Conservation (phyloP, 2,113 vertebrate species). For the Oncorhynchus tshawytscha region DNA sequence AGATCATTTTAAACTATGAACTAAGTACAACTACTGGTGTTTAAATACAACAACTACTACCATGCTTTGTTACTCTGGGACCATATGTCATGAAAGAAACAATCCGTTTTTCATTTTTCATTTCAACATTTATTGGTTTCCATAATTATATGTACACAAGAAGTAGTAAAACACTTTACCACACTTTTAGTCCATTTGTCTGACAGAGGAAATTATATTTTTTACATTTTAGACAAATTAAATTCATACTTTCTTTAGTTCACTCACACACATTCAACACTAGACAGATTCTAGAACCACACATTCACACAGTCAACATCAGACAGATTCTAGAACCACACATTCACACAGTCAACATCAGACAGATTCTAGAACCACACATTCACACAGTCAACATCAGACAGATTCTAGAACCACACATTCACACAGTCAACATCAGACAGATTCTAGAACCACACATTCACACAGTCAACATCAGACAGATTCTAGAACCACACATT, state of each 20-base stretch:
- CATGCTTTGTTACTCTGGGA: not conserved
- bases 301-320: no score
- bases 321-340: no score
- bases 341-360: no score
- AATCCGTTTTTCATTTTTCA: constrained; percentile 42
- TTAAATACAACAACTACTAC: no score
- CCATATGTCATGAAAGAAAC: constrained; percentile 18
- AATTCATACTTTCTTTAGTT: not conserved
- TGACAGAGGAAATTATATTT: constrained; percentile 14
- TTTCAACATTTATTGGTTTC: constrained; percentile 61
- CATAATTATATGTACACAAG: constrained; percentile 54
- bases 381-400: no score
- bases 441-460: not conserved
- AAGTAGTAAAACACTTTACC: constrained; percentile 57
- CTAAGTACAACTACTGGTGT: no score
- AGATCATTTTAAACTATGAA: no score
- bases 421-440: not conserved
- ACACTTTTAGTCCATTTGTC: constrained; percentile 38
- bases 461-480: no score
- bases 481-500: no score
- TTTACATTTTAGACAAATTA: not conserved
- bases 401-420: no score
- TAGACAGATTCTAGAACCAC: not conserved
- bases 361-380: no score
- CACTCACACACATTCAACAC: constrained; percentile 19